Conservation (phyloP, 92 coral and sea anemone genomes). For the Epizoanthus fatuus region DNA sequence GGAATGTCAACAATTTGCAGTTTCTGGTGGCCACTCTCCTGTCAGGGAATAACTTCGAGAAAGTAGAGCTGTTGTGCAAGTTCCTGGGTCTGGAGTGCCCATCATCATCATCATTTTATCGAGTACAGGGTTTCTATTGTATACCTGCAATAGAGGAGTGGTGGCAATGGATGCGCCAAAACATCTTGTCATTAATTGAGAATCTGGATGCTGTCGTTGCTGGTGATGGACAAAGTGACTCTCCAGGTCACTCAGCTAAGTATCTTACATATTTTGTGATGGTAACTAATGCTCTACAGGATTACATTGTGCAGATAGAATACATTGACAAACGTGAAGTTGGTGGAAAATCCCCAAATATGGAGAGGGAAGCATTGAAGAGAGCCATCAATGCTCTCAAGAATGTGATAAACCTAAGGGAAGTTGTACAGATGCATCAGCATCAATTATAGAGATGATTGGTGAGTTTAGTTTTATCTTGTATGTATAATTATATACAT, state of each 20-base stretch:
- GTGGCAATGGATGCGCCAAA: conserved; percentile 32
- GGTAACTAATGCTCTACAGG: not conserved
- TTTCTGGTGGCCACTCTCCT: conserved; percentile 24
- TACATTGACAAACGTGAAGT: conserved; percentile 29
- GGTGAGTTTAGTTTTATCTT: not conserved
- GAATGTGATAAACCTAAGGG: not conserved
- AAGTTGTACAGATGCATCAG: conserved; percentile 39
- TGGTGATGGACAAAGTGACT: conserved; percentile 49
- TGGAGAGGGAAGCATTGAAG: conserved; percentile 32
- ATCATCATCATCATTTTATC: conserved; percentile 36
- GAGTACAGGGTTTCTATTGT: conserved; percentile 34
- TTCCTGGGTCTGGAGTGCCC: conserved; percentile 32
- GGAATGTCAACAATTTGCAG: conserved; percentile 24
- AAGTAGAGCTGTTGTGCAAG: conserved; percentile 21
- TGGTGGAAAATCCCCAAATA: conserved; percentile 21
- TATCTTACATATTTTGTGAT: conserved; percentile 35
- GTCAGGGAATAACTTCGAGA: conserved; percentile 32
- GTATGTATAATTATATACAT: not conserved
- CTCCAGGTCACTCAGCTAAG: conserved; percentile 53
- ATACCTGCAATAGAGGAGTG: conserved; percentile 42
- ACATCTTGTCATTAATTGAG: conserved; percentile 17
- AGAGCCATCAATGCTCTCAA: conserved; percentile 14
- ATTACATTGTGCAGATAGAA: conserved; percentile 24
- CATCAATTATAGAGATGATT: conserved; percentile 28
- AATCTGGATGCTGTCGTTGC: conserved; percentile 23